Base-by-base conservation (phyloP, 2,888 invertebrate species). In the Meandrusa payeni region DNA sequence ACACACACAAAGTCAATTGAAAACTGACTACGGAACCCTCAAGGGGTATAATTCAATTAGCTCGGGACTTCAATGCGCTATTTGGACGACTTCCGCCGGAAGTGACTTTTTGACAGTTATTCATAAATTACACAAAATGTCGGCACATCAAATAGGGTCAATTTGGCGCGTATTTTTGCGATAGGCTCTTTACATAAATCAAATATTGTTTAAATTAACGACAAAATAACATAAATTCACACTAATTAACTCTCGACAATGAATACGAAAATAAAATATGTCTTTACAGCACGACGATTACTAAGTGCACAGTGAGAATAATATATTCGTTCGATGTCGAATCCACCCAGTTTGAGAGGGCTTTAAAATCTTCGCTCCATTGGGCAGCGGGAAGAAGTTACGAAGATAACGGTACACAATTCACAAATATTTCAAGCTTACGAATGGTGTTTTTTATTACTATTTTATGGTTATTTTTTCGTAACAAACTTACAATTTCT, bases 221-320 rank as follows among this genome's bases (percentile, higher is more conserved):
- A 76, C 64, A 77, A 70, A 74, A 73, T 69, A 81, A 83, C 79
- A 85, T 69, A 83, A 82, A 81, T 69, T 59, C 77, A 86, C 80
- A 86, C 85, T 87, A 85, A 86, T 76, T 80, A 86, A 83, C 76
- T 78, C 72, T 80, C 73, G 70, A 83, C 51, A 82, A 83, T 80
- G 70, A 83, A 78, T 70, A 81, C 70, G 66, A 81, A 83, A 81
- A 81, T 64, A 80, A 79, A 79, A 77, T 59, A 66, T 64, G 72
- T 76, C 73, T 81, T n/a, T 82, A 86, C 86, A 85, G 76, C 82
- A 87, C 82, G 85, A 86, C 82, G 83, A 82, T 75, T 70, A 86
- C 87, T 88, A 88, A 81, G 87, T 86, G 88, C 87, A 85, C 69
- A 80, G 85, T 83, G 85, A 83, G 83, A 60, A 27, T 20, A 36